Conservation (phyloP, 2,888 invertebrate genomes). For the Apamea monoglypha region DNA sequence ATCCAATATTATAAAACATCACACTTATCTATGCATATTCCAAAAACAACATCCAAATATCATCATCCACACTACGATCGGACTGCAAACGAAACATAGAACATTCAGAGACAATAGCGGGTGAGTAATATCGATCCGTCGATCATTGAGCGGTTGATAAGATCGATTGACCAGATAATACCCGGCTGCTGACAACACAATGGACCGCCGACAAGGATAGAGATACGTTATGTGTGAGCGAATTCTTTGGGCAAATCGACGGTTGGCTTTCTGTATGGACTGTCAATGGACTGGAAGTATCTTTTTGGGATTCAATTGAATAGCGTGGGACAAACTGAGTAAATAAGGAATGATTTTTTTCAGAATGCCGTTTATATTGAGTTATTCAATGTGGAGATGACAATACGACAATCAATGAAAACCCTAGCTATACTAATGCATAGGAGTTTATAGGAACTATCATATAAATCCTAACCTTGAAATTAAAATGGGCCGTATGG, state of each 20-base stretch:
- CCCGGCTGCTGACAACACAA: conserved; percentile 65
- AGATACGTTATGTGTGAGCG: conserved; percentile 41
- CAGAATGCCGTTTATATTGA: background rate
- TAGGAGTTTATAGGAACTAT: background rate
- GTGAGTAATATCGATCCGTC: conserved; percentile 66
- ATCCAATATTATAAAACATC: background rate
- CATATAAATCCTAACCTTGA: too few species aligned
- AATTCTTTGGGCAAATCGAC: conserved; percentile 41
- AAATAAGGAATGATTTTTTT: background rate
- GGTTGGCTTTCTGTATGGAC: conserved; percentile 26
- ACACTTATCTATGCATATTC: background rate
- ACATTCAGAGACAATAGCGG: conserved; percentile 59
- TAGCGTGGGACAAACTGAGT: background rate
- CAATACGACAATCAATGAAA: background rate
- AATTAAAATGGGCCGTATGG: background rate
- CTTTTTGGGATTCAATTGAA: conserved; percentile 22
- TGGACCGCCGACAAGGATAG: conserved; percentile 59
- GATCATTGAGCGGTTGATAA: conserved; percentile 52
- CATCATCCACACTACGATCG: background rate
- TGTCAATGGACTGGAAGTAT: conserved; percentile 26
- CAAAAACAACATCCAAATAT: conserved; percentile 21
- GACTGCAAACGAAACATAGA: conserved; percentile 36
- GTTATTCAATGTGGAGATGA: background rate
- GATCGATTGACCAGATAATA: conserved; percentile 65
- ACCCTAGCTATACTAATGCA: background rate